These are phyloP conservation scores for Sminthurinus aureus DNA, from an alignment of 2,888 invertebrate genomes.

Conservation along the genomic window DNA sequence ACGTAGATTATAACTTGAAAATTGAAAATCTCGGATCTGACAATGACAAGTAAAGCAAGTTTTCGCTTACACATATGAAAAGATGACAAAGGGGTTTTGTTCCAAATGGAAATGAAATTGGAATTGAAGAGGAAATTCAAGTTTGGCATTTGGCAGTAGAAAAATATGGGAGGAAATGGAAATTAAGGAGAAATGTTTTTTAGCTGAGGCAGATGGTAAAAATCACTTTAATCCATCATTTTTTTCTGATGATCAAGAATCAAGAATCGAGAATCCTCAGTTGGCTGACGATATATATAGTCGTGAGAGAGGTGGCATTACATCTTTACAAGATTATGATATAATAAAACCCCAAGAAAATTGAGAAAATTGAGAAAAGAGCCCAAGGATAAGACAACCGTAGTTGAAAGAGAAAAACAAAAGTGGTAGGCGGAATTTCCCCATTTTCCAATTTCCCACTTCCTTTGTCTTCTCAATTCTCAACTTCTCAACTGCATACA, in stretches of 20 bases:
- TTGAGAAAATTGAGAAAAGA: background rate
- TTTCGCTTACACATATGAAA: no score
- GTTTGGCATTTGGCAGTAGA: background rate
- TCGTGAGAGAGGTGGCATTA: no score
- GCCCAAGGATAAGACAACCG: slow-evolving; percentile 12
- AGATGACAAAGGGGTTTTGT: background rate
- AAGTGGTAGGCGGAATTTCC: no score
- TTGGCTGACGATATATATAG: background rate
- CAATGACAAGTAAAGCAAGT: no score
- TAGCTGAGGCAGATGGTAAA: background rate
- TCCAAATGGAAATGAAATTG: background rate
- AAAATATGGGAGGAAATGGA: background rate
- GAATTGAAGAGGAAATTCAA: background rate
- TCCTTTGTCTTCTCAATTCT: no score
- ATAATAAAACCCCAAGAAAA: no score
- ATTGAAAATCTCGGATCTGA: no score
- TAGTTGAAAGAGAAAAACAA: background rate
- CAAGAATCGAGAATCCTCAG: background rate
- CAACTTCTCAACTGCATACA: no score
- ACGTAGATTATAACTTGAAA: no score
- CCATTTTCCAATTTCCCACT: no score
- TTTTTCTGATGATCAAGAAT: slow-evolving; percentile 23
- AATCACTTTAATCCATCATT: slow-evolving; percentile 31
- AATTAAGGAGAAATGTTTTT: background rate
- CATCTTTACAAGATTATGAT: no score